Evolutionary conservation across 2,113 vertebrate genomes (phyloP), one percentile per base, ranked within the genome.

Genomic region (Sardina pilchardus): DNA sequence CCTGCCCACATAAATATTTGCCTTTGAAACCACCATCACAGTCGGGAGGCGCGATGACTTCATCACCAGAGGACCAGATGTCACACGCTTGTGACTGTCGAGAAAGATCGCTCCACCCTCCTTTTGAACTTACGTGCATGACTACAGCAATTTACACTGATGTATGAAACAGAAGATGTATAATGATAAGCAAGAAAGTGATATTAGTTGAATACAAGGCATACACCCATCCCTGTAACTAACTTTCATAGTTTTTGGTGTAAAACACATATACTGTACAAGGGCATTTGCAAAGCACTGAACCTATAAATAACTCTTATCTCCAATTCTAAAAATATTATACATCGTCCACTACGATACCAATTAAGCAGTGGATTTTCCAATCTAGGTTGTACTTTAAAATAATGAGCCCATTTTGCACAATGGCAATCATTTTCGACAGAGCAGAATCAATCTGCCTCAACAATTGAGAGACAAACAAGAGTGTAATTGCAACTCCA

Each of bases 1-100:
- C 82, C 82, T 75, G 75, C 75, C 56, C 81, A 87, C 45, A 81
- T 89, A 83, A 85, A 86, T 87, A 85, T 87, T 87, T 87, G n/a
- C 81, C 67, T 85, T 82, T 30, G 85, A 86, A 84, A 88, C 88
- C 50, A 80, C 85, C 88, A 78, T 83, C 63, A 80, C 85, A 85
- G 85, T 81, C 44, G 80, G 26, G 85, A 88, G 85, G 59, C n/a
- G 42, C 34, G 81, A 26, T 85, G 80, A 86, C 44, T 86, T 85
- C 83, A 36, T 78, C 34, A 80, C 39, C 17, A 81, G 63, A 71
- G 34, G 67, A 44, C 87, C 50, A 53, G 45, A 67, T 83, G 81
- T 83, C 83, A 82, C 81, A 86, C 82, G 82, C 75, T 78, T 78
- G 30, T 81, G 75, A 53, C 63, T 48, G 83, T 81, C 83, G 81